phyloP scores from a whole-genome alignment of 1,140 invertebrate genomes.

The Antheraea mylitta region DNA sequence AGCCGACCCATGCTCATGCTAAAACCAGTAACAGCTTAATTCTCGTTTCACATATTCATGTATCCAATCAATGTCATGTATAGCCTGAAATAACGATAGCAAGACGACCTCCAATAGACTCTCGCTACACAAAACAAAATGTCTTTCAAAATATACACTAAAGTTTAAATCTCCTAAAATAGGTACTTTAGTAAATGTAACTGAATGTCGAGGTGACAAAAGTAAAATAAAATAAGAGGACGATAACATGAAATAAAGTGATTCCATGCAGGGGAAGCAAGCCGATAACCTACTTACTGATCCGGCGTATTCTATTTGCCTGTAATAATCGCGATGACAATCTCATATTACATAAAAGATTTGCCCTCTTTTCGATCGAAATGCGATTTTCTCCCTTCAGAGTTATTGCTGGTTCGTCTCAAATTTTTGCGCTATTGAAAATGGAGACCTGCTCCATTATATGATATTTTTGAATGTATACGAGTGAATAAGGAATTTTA shows the following conservation, averaged over 20 bases:
- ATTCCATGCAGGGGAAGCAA: slow-evolving; percentile 70
- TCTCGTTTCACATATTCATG: too few relatives aligned
- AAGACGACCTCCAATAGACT: too few relatives aligned
- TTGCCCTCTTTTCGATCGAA: slow-evolving; percentile 76
- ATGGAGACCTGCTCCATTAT: slow-evolving; percentile 51
- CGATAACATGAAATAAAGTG: slow-evolving; percentile 69
- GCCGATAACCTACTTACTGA: slow-evolving; percentile 77
- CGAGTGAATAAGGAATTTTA: slow-evolving; percentile 72
- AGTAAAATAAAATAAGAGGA: slow-evolving; percentile 55
- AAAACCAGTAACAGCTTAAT: too few relatives aligned
- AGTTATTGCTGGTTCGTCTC: slow-evolving; percentile 69
- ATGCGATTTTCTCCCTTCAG: slow-evolving; percentile 73
- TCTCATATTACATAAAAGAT: slow-evolving; percentile 79
- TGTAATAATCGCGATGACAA: slow-evolving; percentile 79
- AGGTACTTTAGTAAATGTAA: neutral
- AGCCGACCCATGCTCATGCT: too few relatives aligned
- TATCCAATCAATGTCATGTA: too few relatives aligned
- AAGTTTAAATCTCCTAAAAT: neutral
- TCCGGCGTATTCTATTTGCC: slow-evolving; percentile 77
- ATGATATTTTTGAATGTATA: slow-evolving; percentile 71
- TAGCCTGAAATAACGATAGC: too few relatives aligned
- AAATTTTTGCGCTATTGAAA: slow-evolving; percentile 73
- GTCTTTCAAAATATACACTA: too few relatives aligned
- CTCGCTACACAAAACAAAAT: too few relatives aligned
- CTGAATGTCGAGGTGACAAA: slow-evolving; percentile 18